Base-by-base conservation (phyloP, 2,888 invertebrate genomes). In the Rutpela maculata region DNA sequence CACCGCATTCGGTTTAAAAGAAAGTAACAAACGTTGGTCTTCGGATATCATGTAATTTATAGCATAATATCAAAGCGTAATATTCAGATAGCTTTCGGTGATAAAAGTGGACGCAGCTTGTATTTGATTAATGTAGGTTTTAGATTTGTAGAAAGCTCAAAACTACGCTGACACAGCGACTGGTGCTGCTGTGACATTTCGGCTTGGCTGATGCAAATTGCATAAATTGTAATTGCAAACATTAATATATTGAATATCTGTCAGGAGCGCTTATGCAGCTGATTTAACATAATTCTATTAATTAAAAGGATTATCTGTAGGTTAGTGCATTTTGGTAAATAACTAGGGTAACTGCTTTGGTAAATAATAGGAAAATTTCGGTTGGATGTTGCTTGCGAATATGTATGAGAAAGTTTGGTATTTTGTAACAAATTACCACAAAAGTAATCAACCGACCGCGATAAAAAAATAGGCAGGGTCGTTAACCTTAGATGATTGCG, bases 21-120 rank as follows among this genome's bases (percentile, higher is more conserved):
- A 57, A 50, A 17, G 66, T 26, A 65, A 56, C 31, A 38, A 56
- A 70, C 43, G 70, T 56, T 62, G 62, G 59, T 38, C 57, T 71
- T 31, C 66, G 26, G 59, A 76, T 73, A 56, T 62, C 50, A 43
- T 56, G 69, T 78, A 82, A 82, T 82, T 82, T 81, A 82, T 81
- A 73, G 82, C 81, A 74, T 77, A 79, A 80, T 82, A 82, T 81
- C 82, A 82, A 80, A 81, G 78, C 81, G 80, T 79, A 80, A 81
- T 81, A 81, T 82, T 82, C 82, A 76, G 81, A 82, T 80, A 79
- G 80, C 77, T 82, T 78, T 80, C 66, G 74, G 69, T 78, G 81
- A 81, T 81, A 82, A 79, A 77, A 78, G 82, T 62, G 76, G 81
- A 79, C 78, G 78, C 81, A 79, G 82, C 81, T 79, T 82, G 81